Conservation (phyloP, 2,888 invertebrate genomes). For the Disparrhopalites patrizii region DNA sequence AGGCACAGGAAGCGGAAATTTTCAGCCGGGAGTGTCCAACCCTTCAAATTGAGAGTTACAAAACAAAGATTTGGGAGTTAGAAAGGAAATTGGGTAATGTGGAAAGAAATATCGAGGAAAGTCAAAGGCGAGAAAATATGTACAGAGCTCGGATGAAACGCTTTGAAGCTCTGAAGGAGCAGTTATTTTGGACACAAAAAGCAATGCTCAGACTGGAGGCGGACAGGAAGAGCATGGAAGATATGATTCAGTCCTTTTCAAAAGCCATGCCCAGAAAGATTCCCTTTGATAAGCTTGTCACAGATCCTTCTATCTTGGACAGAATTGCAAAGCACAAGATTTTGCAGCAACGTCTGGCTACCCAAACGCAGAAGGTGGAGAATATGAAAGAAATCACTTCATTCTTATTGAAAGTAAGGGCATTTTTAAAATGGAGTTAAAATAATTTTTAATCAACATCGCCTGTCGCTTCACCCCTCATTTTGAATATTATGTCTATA, state of each 20-base stretch:
- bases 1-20: neutral
- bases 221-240: slow-evolving; percentile 37
- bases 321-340: slow-evolving; percentile 42
- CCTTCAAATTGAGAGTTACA: slow-evolving; percentile 38
- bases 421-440: neutral
- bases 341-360: slow-evolving; percentile 37
- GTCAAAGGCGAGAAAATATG: slow-evolving; percentile 37
- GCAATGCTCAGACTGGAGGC: slow-evolving; percentile 44
- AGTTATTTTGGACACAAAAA: slow-evolving; percentile 44
- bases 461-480: too few species aligned
- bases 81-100: slow-evolving; percentile 35
- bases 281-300: slow-evolving; percentile 41
- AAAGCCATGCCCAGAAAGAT: slow-evolving; percentile 39
- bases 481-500: too few species aligned
- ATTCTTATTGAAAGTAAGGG: slow-evolving; percentile 33
- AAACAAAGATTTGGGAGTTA: slow-evolving; percentile 42
- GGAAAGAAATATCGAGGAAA: slow-evolving; percentile 37
- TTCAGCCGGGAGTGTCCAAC: slow-evolving; percentile 10
- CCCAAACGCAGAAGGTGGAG: slow-evolving; percentile 38
- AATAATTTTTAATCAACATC: neutral
- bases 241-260: slow-evolving; percentile 36
- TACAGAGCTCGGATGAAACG: slow-evolving; percentile 36
- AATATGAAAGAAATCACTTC: slow-evolving; percentile 36
- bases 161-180: slow-evolving; percentile 36
- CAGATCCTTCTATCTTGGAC: slow-evolving; percentile 45